phyloP scores from a whole-genome alignment of 2,888 invertebrate species.

The Nemotelus pantherinus region DNA sequence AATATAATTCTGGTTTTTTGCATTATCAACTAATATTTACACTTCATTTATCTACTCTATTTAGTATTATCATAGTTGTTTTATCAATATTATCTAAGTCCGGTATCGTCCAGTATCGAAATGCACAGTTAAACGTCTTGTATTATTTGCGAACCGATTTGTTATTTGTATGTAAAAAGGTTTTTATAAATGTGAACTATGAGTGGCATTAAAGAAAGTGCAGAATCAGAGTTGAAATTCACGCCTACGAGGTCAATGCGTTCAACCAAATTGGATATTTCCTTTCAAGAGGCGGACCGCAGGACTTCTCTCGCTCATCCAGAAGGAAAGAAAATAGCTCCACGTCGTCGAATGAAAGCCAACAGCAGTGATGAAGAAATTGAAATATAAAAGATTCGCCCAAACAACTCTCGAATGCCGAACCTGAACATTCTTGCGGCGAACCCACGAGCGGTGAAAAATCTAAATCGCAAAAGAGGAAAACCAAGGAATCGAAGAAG shows the following conservation, averaged over 20 bases:
- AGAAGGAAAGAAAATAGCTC: too few relatives aligned
- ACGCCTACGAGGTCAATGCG: conserved; percentile 26
- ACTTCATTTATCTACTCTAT: too few relatives aligned
- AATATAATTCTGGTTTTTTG: too few relatives aligned
- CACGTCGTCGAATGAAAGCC: too few relatives aligned
- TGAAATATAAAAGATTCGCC: neutral
- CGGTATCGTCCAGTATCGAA: too few relatives aligned
- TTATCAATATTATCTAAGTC: too few relatives aligned
- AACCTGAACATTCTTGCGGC: neutral
- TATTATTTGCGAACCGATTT: too few relatives aligned
- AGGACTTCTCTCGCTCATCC: neutral
- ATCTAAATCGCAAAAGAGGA: conserved; percentile 17
- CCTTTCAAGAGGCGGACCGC: neutral
- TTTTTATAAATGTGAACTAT: conserved; percentile 48
- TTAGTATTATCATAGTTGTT: too few relatives aligned
- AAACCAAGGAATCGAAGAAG: conserved; percentile 34
- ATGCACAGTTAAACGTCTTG: too few relatives aligned
- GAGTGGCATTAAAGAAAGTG: conserved; percentile 51
- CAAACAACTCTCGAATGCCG: neutral
- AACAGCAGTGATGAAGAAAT: too few relatives aligned
- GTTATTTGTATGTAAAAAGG: too few relatives aligned
- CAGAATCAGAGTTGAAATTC: conserved; percentile 9
- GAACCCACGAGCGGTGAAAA: conserved; percentile 4
- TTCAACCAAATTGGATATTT: conserved; percentile 17
- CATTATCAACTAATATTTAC: too few relatives aligned